phyloP scores from a whole-genome alignment of 2,797 vertebrate genomes.

The Acestrorhynchus altus region DNA sequence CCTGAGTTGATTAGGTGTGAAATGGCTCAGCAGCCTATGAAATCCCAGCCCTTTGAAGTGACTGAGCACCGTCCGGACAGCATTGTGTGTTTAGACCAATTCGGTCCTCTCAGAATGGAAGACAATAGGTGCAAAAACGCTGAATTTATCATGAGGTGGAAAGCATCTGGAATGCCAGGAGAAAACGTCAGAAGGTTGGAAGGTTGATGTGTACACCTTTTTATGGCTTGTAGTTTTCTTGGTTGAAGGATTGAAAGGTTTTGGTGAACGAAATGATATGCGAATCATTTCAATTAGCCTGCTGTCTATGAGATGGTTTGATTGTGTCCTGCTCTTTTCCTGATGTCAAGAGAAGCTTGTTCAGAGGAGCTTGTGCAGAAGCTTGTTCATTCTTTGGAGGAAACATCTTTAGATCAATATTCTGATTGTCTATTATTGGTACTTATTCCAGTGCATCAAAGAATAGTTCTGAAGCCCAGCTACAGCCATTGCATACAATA shows the following conservation, averaged over 20 bases:
- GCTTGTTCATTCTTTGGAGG: background rate
- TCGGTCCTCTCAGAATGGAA: background rate
- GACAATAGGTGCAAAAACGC: slow-evolving; percentile 22
- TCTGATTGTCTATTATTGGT: background rate
- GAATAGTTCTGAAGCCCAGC: background rate
- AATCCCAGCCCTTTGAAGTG: slow-evolving; percentile 47
- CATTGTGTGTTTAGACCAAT: slow-evolving; percentile 37
- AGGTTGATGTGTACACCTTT: background rate
- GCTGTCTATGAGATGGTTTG: background rate
- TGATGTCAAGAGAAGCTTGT: background rate
- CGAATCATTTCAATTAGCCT: background rate
- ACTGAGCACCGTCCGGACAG: slow-evolving; percentile 33
- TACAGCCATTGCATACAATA: background rate
- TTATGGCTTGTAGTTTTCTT: background rate
- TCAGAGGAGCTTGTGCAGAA: no score
- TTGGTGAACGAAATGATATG: background rate
- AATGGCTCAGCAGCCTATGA: slow-evolving; percentile 43
- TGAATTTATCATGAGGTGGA: slow-evolving; percentile 12
- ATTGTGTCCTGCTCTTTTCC: background rate
- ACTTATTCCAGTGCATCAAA: background rate
- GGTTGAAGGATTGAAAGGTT: background rate
- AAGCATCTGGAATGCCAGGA: background rate
- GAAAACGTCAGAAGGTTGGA: background rate
- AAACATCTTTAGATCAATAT: background rate
- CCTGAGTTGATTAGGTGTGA: slow-evolving; percentile 58